Evolutionary conservation across 2,888 invertebrate species (phyloP), one percentile per base, ranked within the genome.

Genomic region (Sinopyrophorus schimmeli): DNA sequence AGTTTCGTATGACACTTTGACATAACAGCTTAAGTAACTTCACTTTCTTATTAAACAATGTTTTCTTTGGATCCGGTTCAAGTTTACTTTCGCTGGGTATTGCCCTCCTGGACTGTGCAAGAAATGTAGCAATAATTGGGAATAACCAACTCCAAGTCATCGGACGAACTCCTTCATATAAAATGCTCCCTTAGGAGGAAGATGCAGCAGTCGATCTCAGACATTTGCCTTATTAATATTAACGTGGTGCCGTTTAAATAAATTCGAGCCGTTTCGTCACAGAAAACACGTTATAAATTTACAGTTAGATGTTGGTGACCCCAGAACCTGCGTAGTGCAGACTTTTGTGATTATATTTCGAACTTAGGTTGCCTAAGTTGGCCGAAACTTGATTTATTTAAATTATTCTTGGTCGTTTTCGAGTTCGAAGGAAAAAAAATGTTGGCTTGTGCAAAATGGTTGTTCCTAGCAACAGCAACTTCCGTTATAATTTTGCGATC

Each of bases 401-500:
- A n/a, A n/a, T n/a, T n/a, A n/a, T n/a, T n/a, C n/a, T n/a, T n/a
- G n/a, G n/a, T n/a, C n/a, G n/a, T n/a, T n/a, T n/a, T n/a, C n/a
- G n/a, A n/a, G n/a, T n/a, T n/a, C n/a, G n/a, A n/a, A n/a, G n/a
- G n/a, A n/a, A n/a, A n/a, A n/a, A 52, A 31, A 37, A 71, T 72
- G 71, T 58, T 71, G 40, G 58, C 55, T 37, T 72, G 74, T 63
- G 74, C 75, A 16, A 74, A 77, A 65, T 81, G 81, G 81, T 66
- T 79, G 58, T 76, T 79, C 71, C 60, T 81, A 55, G 72, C 75
- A 4, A 71, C 78, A 55, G 74, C 76, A 34, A 75, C 81, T 5
- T 70, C 73, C 4, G 60, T 73, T 37, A 67, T 83, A 61, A 77
- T 80, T 68, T 75, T 81, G 68, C 81, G 80, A 68, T 76, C 80